Evolutionary conservation across 2,797 vertebrate species (phyloP).

Genomic region (Buphagus erythrorhynchus): DNA sequence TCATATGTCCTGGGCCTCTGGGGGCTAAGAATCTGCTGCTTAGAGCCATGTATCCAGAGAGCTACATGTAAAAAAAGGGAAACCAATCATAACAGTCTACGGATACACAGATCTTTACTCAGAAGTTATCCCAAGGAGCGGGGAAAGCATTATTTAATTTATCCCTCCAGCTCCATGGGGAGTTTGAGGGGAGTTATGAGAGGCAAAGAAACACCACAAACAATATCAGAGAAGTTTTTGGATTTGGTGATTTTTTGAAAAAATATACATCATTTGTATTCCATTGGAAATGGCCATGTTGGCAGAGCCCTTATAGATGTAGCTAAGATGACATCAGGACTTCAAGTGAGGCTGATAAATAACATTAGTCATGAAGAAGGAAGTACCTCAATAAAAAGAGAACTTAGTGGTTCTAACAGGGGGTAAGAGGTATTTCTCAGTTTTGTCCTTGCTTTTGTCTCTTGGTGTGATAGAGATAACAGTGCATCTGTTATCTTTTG

Average conservation of each 20-base stretch:
- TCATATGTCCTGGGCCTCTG: not conserved
- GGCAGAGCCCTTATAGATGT: not conserved
- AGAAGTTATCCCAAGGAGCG: not conserved
- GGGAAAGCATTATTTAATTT: not conserved
- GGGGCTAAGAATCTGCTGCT: not conserved
- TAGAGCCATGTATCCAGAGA: not conserved
- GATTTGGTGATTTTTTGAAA: not conserved
- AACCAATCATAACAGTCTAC: not conserved
- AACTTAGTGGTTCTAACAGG: not conserved
- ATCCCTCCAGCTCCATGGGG: not conserved
- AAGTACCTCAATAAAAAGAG: not conserved
- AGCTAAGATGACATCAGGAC: not conserved
- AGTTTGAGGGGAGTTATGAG: not conserved
- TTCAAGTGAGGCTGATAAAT: not conserved
- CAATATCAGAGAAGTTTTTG: fast-evolving
- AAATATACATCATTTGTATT: not conserved
- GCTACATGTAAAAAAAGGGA: fast-evolving
- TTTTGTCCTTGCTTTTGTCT: not conserved
- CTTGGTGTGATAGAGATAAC: not conserved
- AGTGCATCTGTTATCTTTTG: not conserved
- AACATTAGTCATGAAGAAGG: not conserved
- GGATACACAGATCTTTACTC: not conserved
- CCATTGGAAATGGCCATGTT: not conserved
- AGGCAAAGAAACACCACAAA: not conserved
- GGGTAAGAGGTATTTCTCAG: not conserved